Evolutionary conservation across 2,113 vertebrate species (phyloP).

Genomic region (Eclectus roratus): DNA sequence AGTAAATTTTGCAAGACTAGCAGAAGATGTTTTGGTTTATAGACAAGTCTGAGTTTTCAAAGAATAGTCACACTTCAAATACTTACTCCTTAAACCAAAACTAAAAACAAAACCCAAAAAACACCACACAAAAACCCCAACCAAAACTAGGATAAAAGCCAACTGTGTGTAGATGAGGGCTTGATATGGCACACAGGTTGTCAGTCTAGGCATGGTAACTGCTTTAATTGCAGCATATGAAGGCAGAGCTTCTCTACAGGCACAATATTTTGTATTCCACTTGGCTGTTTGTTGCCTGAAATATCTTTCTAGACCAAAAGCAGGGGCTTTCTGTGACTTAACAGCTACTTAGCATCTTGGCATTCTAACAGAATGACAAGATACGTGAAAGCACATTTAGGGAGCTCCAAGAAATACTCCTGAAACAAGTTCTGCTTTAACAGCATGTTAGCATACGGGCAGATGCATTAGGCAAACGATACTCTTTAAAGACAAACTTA

Average conservation of each 20-base stretch:
- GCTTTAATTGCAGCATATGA: background rate
- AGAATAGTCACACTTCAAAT: background rate
- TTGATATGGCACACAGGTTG: background rate
- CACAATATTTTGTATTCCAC: background rate
- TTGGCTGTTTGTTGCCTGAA: background rate
- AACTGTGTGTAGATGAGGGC: background rate
- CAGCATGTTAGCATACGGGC: background rate
- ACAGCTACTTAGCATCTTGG: background rate
- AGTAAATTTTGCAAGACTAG: background rate
- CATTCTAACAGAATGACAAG: background rate
- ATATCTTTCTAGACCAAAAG: background rate
- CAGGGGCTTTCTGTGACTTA: background rate
- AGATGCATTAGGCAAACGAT: background rate
- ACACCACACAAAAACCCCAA: background rate
- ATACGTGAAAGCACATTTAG: background rate
- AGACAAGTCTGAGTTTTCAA: background rate
- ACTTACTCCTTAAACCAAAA: background rate
- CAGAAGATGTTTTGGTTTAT: background rate
- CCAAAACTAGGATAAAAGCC: background rate
- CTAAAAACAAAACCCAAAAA: background rate
- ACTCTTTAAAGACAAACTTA: slow-evolving; percentile 2
- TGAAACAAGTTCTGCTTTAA: background rate
- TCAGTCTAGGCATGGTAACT: background rate
- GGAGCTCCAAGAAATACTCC: background rate
- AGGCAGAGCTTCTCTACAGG: background rate